Base-by-base conservation (phyloP, 2,113 vertebrate genomes). In the Silurus asotus region DNA sequence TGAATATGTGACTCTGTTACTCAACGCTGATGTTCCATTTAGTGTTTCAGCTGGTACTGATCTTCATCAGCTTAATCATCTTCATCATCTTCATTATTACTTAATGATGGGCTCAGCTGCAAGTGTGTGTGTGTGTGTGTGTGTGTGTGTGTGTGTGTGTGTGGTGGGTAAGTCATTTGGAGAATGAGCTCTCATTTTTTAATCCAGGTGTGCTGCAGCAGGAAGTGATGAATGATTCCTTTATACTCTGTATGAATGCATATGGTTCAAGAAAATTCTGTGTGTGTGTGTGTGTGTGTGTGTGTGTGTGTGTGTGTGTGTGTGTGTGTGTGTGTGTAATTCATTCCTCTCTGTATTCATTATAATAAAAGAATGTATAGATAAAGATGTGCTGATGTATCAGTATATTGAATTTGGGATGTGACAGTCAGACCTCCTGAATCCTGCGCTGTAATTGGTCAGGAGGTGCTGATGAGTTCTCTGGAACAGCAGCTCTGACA, bases 1-100 rank as follows among this genome's bases (percentile, higher is more conserved):
- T 82, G 78, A 85, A 23, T 45, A 17, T 37, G 2, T 37, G 1
- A 4, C 25, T n/a, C 6, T 49, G 11, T 81, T 85, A 87, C 90
- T 93, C 93, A 91, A 92, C 86, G 81, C 28, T 83, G 56, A 55
- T 72, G 81, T 85, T 87, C 88, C 90, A 86, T 64, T 58, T 74
- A 62, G 84, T 80, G 37, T 82, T 84, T 88, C 80, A 89, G 59
- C 58, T 81, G 58, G 78, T 17, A 81, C 59, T 37, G 1, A 37
- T 37, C 28, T 37, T 37, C 28, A 37, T 37, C 28, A 37, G 28
- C 28, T 37, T 37, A 37, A 37, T 37, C 37, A 62, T 9, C n/a
- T 65, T 84, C 81, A 62, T 90, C 56, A 58, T 58, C 56, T 82
- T 90, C 84, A 69, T 85, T 84, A 87, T 37, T 55, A 89, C 86